A percentile compares a stretch with the other conserved stretches of the same genome.
Evolutionary conservation across 2,113 vertebrate species (phyloP).

Genomic region (Zingel zingel): DNA sequence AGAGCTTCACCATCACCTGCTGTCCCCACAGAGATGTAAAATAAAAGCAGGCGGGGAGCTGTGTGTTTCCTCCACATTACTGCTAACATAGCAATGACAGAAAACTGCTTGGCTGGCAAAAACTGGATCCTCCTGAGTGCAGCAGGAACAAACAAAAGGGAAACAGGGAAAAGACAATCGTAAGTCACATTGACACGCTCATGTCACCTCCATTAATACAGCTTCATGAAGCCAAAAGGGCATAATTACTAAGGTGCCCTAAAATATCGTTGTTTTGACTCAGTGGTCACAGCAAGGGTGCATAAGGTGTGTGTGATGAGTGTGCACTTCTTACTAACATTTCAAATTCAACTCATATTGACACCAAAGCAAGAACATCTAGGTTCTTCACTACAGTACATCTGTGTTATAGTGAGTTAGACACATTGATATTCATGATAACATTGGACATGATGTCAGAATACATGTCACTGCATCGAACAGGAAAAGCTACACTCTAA

Average conservation of each 20-base stretch:
- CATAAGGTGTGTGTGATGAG: conserved; percentile 8
- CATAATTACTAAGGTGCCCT: conserved; percentile 28
- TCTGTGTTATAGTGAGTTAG: neutral
- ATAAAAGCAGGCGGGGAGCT: conserved; percentile 13
- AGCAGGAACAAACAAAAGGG: conserved; percentile 53
- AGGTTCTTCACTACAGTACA: neutral
- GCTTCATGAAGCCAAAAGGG: conserved; percentile 24
- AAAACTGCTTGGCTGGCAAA: conserved; percentile 57
- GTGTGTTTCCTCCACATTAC: conserved; percentile 44
- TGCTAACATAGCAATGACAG: conserved; percentile 62
- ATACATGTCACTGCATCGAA: neutral
- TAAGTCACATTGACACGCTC: conserved; percentile 38
- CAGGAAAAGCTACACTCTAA: neutral
- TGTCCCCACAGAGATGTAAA: conserved; percentile 30
- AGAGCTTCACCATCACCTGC: conserved; percentile 8
- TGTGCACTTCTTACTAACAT: neutral
- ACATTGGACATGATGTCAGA: neutral
- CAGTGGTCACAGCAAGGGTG: neutral
- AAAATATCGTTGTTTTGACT: conserved; percentile 23
- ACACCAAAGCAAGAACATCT: conserved; percentile 3
- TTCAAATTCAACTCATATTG: conserved; percentile 22
- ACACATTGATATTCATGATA: neutral
- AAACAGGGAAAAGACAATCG: conserved; percentile 36
- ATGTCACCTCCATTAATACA: conserved; percentile 8
- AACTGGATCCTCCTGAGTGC: conserved; percentile 48